Conservation (phyloP, 1,140 invertebrate genomes). For the Andricus grossulariae region DNA sequence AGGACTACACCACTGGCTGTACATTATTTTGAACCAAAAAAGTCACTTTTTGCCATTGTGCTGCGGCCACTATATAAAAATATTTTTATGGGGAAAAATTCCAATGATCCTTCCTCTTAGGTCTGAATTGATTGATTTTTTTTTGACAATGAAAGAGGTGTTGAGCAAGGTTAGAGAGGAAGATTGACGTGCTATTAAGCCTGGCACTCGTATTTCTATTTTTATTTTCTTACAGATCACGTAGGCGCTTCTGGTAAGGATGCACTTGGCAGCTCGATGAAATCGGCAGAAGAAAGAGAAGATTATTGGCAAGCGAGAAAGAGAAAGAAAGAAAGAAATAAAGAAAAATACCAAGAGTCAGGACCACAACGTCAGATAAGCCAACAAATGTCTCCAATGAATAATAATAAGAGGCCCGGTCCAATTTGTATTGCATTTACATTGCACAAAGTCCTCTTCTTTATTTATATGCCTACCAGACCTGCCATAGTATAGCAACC, state of each 20-base stretch:
- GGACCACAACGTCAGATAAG: conserved; percentile 61
- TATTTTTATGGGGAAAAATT: too few relatives aligned
- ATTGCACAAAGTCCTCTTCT: conserved; percentile 52
- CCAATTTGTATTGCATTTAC: conserved; percentile 69
- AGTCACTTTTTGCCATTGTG: too few relatives aligned
- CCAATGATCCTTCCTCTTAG: too few relatives aligned
- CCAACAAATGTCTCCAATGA: conserved; percentile 69
- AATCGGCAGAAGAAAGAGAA: conserved; percentile 15
- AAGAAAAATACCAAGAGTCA: conserved; percentile 33
- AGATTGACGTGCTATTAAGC: conserved; percentile 30
- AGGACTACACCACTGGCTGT: too few relatives aligned
- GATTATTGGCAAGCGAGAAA: conserved; percentile 1
- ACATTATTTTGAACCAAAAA: too few relatives aligned
- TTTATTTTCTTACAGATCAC: conserved; percentile 27
- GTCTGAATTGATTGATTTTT: not conserved
- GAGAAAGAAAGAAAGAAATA: conserved; percentile 28
- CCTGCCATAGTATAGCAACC: not conserved
- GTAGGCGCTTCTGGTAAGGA: conserved; percentile 27
- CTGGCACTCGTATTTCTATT: conserved; percentile 21
- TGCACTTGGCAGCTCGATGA: conserved; percentile 25
- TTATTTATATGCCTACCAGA: conserved; percentile 59
- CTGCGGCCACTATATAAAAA: too few relatives aligned
- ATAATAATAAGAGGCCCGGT: conserved; percentile 66
- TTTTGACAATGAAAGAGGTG: not conserved
- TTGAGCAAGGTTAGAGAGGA: conserved; percentile 12